These are phyloP conservation scores for Zingel zingel DNA, from an alignment of 2,113 vertebrate genomes.

Conservation along the genomic window DNA sequence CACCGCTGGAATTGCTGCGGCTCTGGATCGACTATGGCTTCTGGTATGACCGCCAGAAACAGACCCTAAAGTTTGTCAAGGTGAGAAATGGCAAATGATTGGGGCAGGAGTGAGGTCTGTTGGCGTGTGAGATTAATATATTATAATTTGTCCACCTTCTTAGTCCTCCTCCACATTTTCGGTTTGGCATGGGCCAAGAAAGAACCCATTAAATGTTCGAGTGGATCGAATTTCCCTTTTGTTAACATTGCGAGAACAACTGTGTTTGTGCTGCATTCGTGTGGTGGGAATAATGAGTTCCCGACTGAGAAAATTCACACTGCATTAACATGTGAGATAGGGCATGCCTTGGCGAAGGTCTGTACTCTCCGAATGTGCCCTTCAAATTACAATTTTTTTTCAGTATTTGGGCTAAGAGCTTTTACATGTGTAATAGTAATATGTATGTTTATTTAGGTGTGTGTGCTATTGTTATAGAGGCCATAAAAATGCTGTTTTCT, in stretches of 20 bases:
- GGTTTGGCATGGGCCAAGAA: no score
- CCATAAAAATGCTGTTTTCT: rapidly evolving
- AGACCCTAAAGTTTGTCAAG: slow-evolving; percentile 87
- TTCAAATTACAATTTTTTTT: not conserved
- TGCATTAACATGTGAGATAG: no score
- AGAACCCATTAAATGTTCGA: no score
- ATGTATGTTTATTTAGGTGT: not conserved
- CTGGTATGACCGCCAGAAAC: slow-evolving; percentile 91
- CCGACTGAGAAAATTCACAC: no score
- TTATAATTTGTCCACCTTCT: not conserved
- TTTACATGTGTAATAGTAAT: not conserved
- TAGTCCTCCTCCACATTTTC: not conserved
- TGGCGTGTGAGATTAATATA: not conserved
- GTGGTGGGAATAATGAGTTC: no score
- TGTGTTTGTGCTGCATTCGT: no score
- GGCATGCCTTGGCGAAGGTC: no score
- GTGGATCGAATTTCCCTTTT: no score
- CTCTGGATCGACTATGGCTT: slow-evolving; percentile 93
- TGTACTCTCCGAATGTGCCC: no score
- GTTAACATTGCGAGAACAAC: no score
- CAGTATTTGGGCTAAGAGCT: not conserved
- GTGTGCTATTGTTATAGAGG: not conserved
- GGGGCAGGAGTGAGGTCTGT: not conserved
- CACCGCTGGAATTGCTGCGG: slow-evolving; percentile 90
- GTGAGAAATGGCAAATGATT: slow-evolving; percentile 75